A percentile compares a stretch with the other conserved stretches of the same genome.
Conservation (phyloP, 2,888 invertebrate species). For the Petrophora chlorosata region DNA sequence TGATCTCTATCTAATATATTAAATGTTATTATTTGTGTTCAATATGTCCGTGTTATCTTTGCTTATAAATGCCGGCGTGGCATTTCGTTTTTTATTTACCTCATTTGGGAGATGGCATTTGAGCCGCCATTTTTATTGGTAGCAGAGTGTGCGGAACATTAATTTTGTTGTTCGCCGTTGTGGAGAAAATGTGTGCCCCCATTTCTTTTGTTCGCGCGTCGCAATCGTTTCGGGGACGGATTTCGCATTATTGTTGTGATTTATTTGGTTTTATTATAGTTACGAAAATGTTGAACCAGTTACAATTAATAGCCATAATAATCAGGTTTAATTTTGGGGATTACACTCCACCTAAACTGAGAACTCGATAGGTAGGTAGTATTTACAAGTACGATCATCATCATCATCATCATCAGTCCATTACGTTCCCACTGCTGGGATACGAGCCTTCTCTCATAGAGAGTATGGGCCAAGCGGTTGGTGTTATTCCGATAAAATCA, state of each 20-base stretch:
- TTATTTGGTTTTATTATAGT: constrained; percentile 19
- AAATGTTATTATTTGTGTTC: constrained; percentile 44
- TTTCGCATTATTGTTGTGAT: constrained; percentile 28
- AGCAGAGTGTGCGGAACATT: constrained; percentile 76
- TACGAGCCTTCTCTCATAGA: no score
- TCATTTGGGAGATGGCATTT: constrained; percentile 81
- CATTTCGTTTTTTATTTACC: constrained; percentile 81
- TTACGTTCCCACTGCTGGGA: no score
- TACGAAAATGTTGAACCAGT: constrained; percentile 2
- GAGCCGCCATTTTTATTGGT: constrained; percentile 69
- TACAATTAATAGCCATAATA: no score
- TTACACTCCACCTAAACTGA: no score
- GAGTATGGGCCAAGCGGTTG: no score
- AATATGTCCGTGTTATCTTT: constrained; percentile 42
- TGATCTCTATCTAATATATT: constrained; percentile 51
- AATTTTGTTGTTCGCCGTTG: constrained; percentile 66
- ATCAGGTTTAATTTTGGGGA: no score
- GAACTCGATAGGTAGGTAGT: no score
- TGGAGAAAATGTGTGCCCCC: constrained; percentile 48
- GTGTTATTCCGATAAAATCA: no score
- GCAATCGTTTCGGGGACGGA: constrained; percentile 31
- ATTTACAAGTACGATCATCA: no score
- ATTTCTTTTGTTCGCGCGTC: constrained; percentile 47
- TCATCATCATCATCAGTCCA: no score
- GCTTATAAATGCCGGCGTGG: constrained; percentile 55